A percentile compares a stretch with the other conserved stretches of the same genome.
Evolutionary conservation across 2,797 vertebrate genomes (phyloP).

Genomic region (Hipposideros larvatus): DNA sequence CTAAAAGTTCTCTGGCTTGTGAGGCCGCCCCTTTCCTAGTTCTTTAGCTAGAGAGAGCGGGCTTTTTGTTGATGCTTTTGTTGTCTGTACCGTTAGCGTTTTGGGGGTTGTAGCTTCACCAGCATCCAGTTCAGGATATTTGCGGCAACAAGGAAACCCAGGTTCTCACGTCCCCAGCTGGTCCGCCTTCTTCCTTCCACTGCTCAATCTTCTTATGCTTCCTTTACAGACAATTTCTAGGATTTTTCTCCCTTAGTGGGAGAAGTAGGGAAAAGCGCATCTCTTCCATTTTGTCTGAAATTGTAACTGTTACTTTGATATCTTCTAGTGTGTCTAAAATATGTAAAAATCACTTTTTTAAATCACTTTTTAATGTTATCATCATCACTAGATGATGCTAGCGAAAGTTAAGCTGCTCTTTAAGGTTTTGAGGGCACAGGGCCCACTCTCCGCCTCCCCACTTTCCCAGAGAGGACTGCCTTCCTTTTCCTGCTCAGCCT

Average conservation of each 20-base stretch:
- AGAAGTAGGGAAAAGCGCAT: neutral
- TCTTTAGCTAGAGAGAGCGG: neutral
- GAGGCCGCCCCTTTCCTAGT: neutral
- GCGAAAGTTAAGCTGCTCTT: neutral
- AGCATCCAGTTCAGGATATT: neutral
- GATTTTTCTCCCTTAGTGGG: neutral
- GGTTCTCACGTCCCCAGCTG: neutral
- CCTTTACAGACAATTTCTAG: neutral
- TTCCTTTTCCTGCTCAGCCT: neutral
- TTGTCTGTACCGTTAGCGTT: neutral
- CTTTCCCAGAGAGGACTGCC: neutral
- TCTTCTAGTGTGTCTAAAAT: neutral
- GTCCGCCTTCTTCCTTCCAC: neutral
- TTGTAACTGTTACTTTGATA: neutral
- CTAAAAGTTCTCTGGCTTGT: neutral
- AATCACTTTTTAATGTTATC: neutral
- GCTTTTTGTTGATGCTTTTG: neutral
- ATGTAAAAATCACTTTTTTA: neutral
- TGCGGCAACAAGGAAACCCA: neutral
- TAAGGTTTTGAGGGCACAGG: neutral
- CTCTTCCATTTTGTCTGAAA: neutral
- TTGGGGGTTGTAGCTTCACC: neutral
- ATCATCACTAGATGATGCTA: neutral
- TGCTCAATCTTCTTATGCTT: neutral
- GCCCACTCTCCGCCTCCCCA: neutral